These are phyloP conservation scores for Embidobia sp. DNA, from an alignment of 2,888 invertebrate species.

Conservation along the genomic window DNA sequence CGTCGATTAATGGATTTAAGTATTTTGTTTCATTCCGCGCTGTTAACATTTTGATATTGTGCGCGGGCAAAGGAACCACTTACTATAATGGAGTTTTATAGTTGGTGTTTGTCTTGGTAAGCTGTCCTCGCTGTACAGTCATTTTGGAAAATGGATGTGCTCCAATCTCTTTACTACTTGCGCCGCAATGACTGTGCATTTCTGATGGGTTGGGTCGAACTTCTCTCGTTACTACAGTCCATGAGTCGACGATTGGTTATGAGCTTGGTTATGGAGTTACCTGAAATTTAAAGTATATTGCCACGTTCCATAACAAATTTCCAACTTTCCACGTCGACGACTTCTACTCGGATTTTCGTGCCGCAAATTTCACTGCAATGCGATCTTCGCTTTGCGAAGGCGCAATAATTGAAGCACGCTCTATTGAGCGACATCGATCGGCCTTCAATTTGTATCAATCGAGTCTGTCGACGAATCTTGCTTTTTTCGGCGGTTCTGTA, in stretches of 20 bases:
- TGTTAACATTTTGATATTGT: conserved; percentile 51
- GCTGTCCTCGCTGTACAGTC: conserved; percentile 63
- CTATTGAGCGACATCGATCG: conserved; percentile 14
- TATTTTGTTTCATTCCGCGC: conserved; percentile 48
- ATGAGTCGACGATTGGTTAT: conserved; percentile 65
- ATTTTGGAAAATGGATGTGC: conserved; percentile 62
- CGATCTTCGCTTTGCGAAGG: not conserved
- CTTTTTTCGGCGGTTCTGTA: conserved; percentile 19
- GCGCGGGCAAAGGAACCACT: conserved; percentile 56
- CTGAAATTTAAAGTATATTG: conserved; percentile 61
- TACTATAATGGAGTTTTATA: conserved; percentile 62
- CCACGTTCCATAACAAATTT: conserved; percentile 56
- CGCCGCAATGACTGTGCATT: conserved; percentile 64
- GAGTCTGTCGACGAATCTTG: not conserved
- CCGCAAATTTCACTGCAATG: conserved; percentile 9
- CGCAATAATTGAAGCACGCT: conserved; percentile 19
- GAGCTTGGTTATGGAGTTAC: conserved; percentile 66
- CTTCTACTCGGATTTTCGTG: conserved; percentile 28
- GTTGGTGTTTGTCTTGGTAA: conserved; percentile 56
- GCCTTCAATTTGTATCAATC: conserved; percentile 34
- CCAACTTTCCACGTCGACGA: conserved; percentile 40
- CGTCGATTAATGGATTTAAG: conserved; percentile 55
- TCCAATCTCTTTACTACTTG: conserved; percentile 64
- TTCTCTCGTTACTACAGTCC: conserved; percentile 64
- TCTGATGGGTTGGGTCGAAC: conserved; percentile 61